These are phyloP conservation scores for Hydropsyche betteni DNA, from an alignment of 2,888 invertebrate species.

Conservation along the genomic window DNA sequence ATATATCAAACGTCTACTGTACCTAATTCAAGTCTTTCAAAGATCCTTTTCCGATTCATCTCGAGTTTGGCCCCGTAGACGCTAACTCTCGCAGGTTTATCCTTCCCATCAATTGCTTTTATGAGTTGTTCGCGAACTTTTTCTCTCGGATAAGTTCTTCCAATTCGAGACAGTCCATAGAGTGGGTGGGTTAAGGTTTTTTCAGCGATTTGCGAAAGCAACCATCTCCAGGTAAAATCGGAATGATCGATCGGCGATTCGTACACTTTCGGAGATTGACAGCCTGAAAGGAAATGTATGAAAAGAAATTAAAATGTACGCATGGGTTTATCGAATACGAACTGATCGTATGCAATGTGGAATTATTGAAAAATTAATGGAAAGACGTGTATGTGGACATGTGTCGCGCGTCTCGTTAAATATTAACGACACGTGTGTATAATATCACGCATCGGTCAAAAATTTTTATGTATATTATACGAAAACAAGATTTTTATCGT, in stretches of 20 bases:
- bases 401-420: not conserved
- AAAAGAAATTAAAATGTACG: not conserved
- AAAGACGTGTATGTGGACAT: not conserved
- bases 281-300: not conserved
- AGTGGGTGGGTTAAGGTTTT: too few relatives aligned
- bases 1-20: too few relatives aligned
- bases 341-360: not conserved
- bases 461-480: too few relatives aligned
- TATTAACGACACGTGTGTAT: not conserved
- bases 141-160: not conserved
- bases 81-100: conserved; percentile 24
- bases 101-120: conserved; percentile 30
- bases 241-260: not conserved
- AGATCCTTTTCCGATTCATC: not conserved
- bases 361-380: too few relatives aligned
- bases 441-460: too few relatives aligned
- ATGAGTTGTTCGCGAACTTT: conserved; percentile 21
- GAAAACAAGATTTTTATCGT: too few relatives aligned
- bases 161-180: not conserved
- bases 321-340: not conserved
- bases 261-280: too few relatives aligned
- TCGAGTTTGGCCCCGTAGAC: not conserved
- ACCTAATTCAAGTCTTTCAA: conserved; percentile 5
- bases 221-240: not conserved
- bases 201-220: too few relatives aligned